Conservation (phyloP, 2,113 vertebrate genomes). For the Plectropomus leopardus region DNA sequence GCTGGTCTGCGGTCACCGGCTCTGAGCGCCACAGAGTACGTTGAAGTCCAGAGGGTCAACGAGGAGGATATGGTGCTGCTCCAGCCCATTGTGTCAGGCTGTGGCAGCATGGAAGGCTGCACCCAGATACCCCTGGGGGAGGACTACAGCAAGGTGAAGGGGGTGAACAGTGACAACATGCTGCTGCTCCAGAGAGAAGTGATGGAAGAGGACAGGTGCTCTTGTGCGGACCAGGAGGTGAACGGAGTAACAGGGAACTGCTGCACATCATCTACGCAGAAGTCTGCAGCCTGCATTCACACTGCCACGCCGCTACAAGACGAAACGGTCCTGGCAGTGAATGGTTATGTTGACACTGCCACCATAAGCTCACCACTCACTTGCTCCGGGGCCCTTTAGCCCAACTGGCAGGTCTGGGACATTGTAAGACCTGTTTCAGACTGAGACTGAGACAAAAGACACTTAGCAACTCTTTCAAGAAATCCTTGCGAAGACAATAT, state of each 20-base stretch:
- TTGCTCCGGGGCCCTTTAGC: slow-evolving; percentile 20
- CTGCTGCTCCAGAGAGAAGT: slow-evolving; percentile 88
- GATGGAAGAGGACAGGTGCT: slow-evolving; percentile 67
- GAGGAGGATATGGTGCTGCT: slow-evolving; percentile 85
- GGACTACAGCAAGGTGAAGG: slow-evolving; percentile 91
- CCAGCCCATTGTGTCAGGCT: slow-evolving; percentile 77
- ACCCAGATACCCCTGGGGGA: slow-evolving; percentile 48
- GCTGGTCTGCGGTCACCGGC: slow-evolving; percentile 40
- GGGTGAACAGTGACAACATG: slow-evolving; percentile 82
- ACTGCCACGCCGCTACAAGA: slow-evolving; percentile 36
- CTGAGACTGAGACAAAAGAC: background rate
- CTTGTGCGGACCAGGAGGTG: slow-evolving; percentile 64
- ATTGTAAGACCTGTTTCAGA: slow-evolving; percentile 11
- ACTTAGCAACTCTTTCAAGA: slow-evolving; percentile 2
- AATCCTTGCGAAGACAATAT: slow-evolving; percentile 1
- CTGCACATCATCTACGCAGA: slow-evolving; percentile 62
- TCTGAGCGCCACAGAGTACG: slow-evolving; percentile 86
- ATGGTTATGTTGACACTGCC: slow-evolving; percentile 92
- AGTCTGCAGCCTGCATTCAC: slow-evolving; percentile 57
- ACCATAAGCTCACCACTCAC: slow-evolving; percentile 71
- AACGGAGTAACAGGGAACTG: slow-evolving; percentile 36
- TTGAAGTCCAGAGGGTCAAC: slow-evolving; percentile 90
- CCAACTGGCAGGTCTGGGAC: slow-evolving; percentile 18
- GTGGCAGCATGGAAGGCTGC: slow-evolving; percentile 54
- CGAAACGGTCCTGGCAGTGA: slow-evolving; percentile 62